phyloP scores from a whole-genome alignment of 2,797 vertebrate genomes.

The Nasua narica region DNA sequence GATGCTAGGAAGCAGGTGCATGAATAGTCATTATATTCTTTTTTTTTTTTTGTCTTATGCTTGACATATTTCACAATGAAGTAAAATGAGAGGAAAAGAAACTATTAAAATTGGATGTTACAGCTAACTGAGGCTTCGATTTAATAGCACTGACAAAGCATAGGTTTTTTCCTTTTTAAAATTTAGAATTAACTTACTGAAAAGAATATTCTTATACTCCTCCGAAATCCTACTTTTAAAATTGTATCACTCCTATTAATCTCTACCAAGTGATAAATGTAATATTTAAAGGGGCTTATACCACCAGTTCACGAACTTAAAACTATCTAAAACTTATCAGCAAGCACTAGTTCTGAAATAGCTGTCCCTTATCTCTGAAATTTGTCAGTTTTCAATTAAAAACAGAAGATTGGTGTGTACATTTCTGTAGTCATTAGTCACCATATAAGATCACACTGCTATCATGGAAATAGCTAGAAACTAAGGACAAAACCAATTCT shows the following conservation, averaged over 20 bases:
- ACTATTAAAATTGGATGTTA: background rate
- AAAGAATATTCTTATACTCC: background rate
- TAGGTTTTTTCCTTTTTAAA: background rate
- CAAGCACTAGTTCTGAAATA: background rate
- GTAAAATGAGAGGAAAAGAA: background rate
- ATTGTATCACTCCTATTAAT: background rate
- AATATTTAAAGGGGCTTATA: background rate
- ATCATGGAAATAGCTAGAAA: background rate
- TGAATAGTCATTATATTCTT: background rate
- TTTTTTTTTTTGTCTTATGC: background rate
- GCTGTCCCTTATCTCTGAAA: background rate
- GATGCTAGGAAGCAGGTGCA: background rate
- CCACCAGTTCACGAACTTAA: background rate
- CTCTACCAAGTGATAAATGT: background rate
- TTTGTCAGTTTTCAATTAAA: background rate
- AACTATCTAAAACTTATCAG: background rate
- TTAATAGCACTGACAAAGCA: background rate
- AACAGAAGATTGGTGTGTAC: background rate
- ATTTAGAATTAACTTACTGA: constrained; percentile 3
- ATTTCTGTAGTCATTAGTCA: background rate
- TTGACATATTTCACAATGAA: constrained; percentile 6
- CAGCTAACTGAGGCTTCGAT: background rate
- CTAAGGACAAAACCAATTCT: background rate
- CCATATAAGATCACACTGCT: background rate
- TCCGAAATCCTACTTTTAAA: background rate